A percentile compares a stretch with the other conserved stretches of the same genome.
Evolutionary conservation across 2,113 vertebrate genomes (phyloP).

Genomic region (Pelodiscus sinensis): DNA sequence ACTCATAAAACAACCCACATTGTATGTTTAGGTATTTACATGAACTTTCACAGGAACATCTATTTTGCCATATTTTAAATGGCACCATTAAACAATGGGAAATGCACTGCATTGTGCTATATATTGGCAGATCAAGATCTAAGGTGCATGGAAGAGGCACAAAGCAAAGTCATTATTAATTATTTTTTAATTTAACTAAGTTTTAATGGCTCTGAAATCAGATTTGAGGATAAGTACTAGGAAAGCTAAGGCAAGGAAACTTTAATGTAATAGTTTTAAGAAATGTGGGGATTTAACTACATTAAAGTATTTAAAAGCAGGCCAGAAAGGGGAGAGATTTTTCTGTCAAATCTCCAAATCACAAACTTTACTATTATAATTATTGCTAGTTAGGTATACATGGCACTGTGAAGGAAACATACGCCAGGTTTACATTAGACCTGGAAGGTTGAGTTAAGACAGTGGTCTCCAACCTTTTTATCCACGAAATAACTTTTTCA

Average conservation of each 20-base stretch:
- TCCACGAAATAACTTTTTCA: too few relatives aligned
- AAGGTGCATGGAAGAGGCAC: background rate
- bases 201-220: background rate
- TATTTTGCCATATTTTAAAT: background rate
- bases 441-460: too few relatives aligned
- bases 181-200: background rate
- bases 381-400: background rate
- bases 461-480: too few relatives aligned
- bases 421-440: too few relatives aligned
- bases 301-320: background rate
- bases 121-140: background rate
- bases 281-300: background rate
- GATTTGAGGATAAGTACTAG: background rate
- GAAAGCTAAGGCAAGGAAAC: background rate
- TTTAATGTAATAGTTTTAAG: background rate
- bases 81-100: slow-evolving; percentile 4
- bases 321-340: background rate
- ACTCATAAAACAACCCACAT: slow-evolving; percentile 12
- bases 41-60: slow-evolving; percentile 26
- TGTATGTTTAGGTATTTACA: slow-evolving; percentile 3
- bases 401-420: background rate
- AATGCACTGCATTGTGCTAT: background rate
- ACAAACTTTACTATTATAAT: background rate
- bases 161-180: background rate
- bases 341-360: background rate